phyloP scores from a whole-genome alignment of 2,113 vertebrate species.

The Albula glossodonta region DNA sequence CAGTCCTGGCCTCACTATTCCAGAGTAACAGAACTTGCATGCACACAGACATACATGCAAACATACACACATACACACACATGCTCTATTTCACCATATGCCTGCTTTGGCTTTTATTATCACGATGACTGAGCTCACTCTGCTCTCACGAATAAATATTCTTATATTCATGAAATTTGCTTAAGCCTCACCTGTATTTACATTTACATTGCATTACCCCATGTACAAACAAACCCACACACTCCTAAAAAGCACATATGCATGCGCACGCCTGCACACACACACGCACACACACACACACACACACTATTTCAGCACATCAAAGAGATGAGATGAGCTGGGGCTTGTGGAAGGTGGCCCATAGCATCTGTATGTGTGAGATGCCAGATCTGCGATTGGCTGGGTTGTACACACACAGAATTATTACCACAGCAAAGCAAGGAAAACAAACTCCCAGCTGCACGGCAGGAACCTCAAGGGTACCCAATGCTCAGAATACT shows the following conservation, averaged over 20 bases:
- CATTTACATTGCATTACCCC: no score
- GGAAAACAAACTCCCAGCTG: background rate
- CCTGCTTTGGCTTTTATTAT: no score
- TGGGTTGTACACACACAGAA: background rate
- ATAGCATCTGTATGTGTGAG: no score
- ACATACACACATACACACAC: background rate
- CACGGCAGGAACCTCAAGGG: background rate
- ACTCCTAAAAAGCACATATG: background rate
- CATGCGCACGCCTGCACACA: background rate
- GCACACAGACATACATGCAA: conserved; percentile 11
- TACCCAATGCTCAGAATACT: background rate
- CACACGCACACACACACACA: background rate
- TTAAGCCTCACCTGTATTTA: no score
- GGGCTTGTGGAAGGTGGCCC: no score
- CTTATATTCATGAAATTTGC: no score
- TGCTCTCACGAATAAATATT: no score
- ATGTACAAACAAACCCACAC: background rate
- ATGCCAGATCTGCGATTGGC: background rate
- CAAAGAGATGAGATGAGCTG: no score
- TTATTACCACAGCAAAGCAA: background rate
- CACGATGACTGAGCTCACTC: no score
- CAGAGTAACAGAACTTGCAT: no score
- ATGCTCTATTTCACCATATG: no score
- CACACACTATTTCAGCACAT: background rate
- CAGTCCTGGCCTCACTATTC: no score